Conservation (phyloP, 2,888 invertebrate species). For the Hetaerina titia region DNA sequence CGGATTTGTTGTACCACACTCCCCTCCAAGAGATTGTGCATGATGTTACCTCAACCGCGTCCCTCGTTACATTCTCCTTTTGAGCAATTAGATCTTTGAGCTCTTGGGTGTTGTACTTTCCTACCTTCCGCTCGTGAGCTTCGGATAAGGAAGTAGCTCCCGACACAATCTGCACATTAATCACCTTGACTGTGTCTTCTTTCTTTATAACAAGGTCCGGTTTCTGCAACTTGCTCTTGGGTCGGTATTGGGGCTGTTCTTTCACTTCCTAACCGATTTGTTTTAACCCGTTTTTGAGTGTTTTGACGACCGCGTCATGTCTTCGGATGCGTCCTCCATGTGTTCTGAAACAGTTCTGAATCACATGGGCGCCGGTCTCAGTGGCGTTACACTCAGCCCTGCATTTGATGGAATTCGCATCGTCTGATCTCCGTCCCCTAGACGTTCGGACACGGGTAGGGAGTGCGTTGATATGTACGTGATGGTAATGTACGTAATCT, state of each 20-base stretch:
- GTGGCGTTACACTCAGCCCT: slow-evolving; percentile 73
- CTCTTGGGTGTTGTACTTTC: background rate
- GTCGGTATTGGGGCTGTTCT: slow-evolving; percentile 72
- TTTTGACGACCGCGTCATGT: slow-evolving; percentile 73
- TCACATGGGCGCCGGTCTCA: slow-evolving; percentile 74
- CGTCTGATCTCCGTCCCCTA: too few relatives aligned
- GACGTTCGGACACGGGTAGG: too few relatives aligned
- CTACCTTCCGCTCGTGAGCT: background rate
- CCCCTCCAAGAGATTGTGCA: slow-evolving; percentile 30
- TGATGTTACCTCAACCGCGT: background rate
- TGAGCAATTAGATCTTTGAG: background rate
- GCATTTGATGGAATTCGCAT: background rate
- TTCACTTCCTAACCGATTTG: slow-evolving; percentile 73
- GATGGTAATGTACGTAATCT: too few relatives aligned
- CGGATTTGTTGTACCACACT: background rate
- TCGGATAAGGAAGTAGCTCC: background rate
- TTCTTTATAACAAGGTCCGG: slow-evolving; percentile 73
- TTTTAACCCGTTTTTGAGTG: slow-evolving; percentile 71
- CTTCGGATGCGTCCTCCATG: slow-evolving; percentile 74
- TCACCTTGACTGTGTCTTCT: too few relatives aligned
- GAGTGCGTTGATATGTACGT: too few relatives aligned
- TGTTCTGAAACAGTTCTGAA: slow-evolving; percentile 74
- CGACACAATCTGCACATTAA: background rate
- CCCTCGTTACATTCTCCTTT: background rate
- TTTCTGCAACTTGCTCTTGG: slow-evolving; percentile 73